phyloP scores from a whole-genome alignment of 2,113 vertebrate genomes.

The Erpornis zantholeuca region DNA sequence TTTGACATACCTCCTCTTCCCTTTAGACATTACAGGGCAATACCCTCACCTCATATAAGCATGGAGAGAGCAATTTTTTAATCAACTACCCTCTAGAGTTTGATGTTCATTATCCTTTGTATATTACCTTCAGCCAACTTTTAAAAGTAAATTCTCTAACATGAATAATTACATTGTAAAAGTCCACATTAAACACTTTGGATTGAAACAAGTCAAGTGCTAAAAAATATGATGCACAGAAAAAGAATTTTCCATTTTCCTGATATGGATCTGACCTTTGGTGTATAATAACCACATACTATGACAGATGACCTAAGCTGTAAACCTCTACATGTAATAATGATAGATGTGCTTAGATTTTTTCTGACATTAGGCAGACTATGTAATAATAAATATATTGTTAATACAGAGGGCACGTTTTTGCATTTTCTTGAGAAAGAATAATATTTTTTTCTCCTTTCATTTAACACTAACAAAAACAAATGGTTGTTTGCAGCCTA shows the following conservation, averaged over 20 bases:
- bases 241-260: slow-evolving; percentile 11
- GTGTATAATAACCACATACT: slow-evolving; percentile 7
- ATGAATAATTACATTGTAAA: neutral
- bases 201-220: neutral
- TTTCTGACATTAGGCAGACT: slow-evolving; percentile 14
- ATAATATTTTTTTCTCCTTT: neutral
- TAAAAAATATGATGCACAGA: neutral
- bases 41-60: neutral
- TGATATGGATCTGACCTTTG: slow-evolving; percentile 36
- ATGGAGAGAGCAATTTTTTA: neutral
- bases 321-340: neutral
- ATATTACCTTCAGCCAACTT: neutral
- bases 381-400: neutral
- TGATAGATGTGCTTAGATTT: slow-evolving; percentile 33
- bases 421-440: neutral
- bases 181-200: neutral
- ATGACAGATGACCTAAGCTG: slow-evolving; percentile 19
- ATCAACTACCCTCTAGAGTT: neutral
- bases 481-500: neutral
- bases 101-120: neutral
- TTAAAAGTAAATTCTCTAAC: neutral
- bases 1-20: neutral
- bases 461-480: slow-evolving; percentile 15
- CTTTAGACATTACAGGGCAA: neutral
- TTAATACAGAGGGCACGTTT: neutral